These are phyloP conservation scores for Phalacrocorax pelagicus DNA, from an alignment of 2,113 vertebrate genomes.

Conservation along the genomic window DNA sequence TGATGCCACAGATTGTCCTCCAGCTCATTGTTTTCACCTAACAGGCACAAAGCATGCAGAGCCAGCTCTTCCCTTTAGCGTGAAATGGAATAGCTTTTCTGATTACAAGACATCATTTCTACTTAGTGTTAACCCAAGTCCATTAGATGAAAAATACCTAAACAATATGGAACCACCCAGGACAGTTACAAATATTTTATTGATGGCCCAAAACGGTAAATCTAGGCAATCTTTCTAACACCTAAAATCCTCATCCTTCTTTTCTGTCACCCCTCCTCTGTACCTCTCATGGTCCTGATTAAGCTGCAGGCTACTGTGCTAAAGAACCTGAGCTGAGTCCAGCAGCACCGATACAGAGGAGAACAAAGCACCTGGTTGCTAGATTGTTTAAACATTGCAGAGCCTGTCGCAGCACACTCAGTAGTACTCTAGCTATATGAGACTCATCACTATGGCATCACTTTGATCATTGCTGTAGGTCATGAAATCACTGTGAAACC, in stretches of 20 bases:
- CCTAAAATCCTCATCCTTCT: background rate
- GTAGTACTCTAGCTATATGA: background rate
- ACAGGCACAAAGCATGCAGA: background rate
- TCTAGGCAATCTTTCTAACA: background rate
- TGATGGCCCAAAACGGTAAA: background rate
- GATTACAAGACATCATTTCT: background rate
- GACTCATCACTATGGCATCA: background rate
- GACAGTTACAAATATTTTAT: background rate
- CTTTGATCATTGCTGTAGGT: conserved; percentile 49
- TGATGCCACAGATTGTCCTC: background rate
- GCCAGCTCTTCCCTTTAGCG: background rate
- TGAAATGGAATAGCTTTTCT: background rate
- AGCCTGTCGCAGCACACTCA: background rate
- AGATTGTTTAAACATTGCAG: background rate
- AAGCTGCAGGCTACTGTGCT: background rate
- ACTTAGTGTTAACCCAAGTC: background rate
- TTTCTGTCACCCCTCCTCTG: background rate
- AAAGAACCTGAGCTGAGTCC: background rate
- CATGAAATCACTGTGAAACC: conserved; percentile 32
- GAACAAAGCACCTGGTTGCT: background rate
- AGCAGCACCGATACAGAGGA: background rate
- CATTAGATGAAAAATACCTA: background rate
- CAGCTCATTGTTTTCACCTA: background rate
- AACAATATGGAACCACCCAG: background rate
- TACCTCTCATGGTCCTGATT: background rate